Evolutionary conservation across 2,113 vertebrate genomes (phyloP).

Genomic region (Talpa occidentalis): DNA sequence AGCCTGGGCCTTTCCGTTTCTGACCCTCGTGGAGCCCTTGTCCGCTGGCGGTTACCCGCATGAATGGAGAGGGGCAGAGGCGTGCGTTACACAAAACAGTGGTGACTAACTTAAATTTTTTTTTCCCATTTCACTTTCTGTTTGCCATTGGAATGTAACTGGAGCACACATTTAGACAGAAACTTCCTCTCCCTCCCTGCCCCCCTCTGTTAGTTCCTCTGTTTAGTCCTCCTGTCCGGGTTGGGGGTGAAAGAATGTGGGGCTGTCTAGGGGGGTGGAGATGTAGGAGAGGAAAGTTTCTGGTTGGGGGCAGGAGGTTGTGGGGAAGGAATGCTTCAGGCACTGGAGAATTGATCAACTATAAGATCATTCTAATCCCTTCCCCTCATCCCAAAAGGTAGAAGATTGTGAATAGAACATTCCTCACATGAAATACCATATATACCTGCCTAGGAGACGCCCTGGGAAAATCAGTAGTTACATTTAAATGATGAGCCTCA

Average conservation of each 20-base stretch:
- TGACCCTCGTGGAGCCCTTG: background rate
- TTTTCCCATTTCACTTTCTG: background rate
- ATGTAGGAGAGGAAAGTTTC: background rate
- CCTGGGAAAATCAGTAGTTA: background rate
- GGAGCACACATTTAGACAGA: constrained; percentile 9
- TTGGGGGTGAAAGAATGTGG: background rate
- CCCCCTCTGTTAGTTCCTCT: background rate
- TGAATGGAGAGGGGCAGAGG: background rate
- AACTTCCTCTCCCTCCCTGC: constrained; percentile 21
- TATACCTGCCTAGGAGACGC: constrained; percentile 7
- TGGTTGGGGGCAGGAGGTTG: background rate
- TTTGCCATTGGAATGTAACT: constrained; percentile 52
- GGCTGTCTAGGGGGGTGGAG: too few species aligned
- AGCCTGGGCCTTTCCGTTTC: background rate
- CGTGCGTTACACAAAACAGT: background rate
- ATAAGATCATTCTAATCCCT: constrained; percentile 32
- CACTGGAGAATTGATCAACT: constrained; percentile 54
- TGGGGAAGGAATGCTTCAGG: background rate
- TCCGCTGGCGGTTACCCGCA: background rate
- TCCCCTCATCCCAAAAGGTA: constrained; percentile 39
- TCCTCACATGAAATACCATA: constrained; percentile 37
- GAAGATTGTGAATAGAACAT: constrained; percentile 51
- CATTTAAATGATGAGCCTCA: background rate
- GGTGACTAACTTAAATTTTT: background rate
- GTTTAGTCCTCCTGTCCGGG: background rate